These are phyloP conservation scores for Amphiura filiformis DNA, from an alignment of 35 echinoderm and acorn worm species.

Conservation along the genomic window DNA sequence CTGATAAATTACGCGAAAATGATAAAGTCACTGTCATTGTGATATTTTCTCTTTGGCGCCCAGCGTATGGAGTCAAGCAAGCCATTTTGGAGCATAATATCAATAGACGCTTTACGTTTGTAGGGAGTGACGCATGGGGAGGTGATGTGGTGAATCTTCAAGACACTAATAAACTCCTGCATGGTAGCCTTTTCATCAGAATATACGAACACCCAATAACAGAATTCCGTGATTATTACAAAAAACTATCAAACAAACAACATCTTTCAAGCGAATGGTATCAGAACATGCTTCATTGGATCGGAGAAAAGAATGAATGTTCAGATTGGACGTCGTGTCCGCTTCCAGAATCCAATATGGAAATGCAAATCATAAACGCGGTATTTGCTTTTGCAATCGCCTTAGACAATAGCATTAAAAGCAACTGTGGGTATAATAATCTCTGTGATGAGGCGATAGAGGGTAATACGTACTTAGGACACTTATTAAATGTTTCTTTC, in stretches of 20 bases:
- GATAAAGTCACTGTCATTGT: constrained; percentile 9
- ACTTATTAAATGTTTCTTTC: background rate
- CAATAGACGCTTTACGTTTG: background rate
- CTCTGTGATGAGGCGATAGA: background rate
- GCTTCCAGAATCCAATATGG: background rate
- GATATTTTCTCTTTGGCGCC: constrained; percentile 14
- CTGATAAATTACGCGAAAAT: constrained; percentile 8
- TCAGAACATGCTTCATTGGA: background rate
- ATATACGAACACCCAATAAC: background rate
- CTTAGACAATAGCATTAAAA: background rate
- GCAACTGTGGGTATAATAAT: background rate
- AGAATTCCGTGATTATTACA: background rate
- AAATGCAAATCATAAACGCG: constrained; percentile 10
- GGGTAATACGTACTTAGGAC: background rate
- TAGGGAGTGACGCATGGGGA: constrained; percentile 42
- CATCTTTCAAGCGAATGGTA: background rate
- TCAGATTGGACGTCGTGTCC: background rate
- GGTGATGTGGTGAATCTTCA: background rate
- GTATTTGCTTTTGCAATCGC: constrained; percentile 23
- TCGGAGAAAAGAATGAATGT: background rate
- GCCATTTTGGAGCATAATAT: background rate
- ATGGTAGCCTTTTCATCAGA: background rate
- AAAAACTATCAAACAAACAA: background rate
- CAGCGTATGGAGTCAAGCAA: background rate
- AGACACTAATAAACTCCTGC: too few relatives aligned